A percentile compares a stretch with the other conserved stretches of the same genome.
phyloP scores from a whole-genome alignment of 2,113 vertebrate species.

The Pontoporia blainvillei region DNA sequence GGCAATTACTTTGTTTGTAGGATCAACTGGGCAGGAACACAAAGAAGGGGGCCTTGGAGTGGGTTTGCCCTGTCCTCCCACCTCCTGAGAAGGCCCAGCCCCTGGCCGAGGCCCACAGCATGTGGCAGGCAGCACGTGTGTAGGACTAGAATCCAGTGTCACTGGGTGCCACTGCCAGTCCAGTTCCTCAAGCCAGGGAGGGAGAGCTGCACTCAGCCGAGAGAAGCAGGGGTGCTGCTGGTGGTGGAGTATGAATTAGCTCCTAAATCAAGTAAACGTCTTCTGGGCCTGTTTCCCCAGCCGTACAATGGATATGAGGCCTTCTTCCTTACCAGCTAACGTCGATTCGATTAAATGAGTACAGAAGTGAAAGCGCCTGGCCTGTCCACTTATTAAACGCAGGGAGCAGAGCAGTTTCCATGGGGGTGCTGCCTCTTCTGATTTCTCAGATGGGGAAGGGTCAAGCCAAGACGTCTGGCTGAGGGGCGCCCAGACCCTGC shows the following conservation, averaged over 20 bases:
- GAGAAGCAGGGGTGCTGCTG: neutral
- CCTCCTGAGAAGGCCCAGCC: neutral
- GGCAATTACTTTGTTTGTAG: constrained; percentile 17
- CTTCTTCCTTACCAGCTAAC: neutral
- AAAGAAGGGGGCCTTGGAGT: neutral
- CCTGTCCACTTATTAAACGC: neutral
- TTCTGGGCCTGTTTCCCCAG: neutral
- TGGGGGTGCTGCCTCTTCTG: neutral
- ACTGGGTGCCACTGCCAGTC: neutral
- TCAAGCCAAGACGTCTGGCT: neutral
- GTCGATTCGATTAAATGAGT: neutral
- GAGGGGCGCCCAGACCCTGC: neutral
- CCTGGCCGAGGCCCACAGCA: neutral
- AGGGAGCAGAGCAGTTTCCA: neutral
- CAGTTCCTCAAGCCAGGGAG: neutral
- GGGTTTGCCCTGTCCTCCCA: neutral
- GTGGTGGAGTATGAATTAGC: neutral
- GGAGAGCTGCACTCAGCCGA: neutral
- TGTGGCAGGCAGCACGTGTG: neutral
- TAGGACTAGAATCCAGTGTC: neutral
- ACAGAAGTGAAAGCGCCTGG: neutral
- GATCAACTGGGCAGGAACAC: constrained; percentile 13
- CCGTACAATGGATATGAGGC: rapidly evolving
- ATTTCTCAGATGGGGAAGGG: neutral
- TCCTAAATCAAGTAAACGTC: rapidly evolving